Evolutionary conservation across 2,797 vertebrate genomes (phyloP).

Genomic region (Gephyroberyx darwinii): DNA sequence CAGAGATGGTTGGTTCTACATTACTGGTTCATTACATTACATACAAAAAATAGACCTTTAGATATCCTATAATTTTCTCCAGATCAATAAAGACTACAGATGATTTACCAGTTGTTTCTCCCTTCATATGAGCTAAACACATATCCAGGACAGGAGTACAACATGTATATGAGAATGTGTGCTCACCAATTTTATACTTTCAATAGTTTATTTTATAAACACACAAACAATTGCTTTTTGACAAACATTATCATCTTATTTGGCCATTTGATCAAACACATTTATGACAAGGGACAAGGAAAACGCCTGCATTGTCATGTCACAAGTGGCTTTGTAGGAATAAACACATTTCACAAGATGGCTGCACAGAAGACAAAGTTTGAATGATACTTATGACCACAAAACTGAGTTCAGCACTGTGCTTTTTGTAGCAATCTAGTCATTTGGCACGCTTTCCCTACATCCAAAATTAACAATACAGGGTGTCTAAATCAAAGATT

Average conservation of each 20-base stretch:
- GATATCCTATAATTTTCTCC: background rate
- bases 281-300: constrained; percentile 5
- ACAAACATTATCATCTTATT: background rate
- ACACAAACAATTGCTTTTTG: background rate
- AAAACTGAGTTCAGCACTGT: background rate
- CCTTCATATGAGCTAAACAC: no score
- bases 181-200: no score
- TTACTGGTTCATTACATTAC: no score
- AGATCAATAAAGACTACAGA: background rate
- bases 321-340: constrained; percentile 6
- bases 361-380: no score
- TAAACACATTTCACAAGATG: constrained; percentile 7
- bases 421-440: constrained; percentile 4
- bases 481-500: background rate
- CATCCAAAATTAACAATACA: background rate
- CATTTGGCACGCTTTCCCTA: background rate
- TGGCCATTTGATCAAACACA: background rate
- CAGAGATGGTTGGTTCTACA: background rate
- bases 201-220: no score
- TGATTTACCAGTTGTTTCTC: background rate
- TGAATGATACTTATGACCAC: background rate
- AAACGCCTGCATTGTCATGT: constrained; percentile 16
- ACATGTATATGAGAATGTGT: no score
- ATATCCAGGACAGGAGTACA: no score
- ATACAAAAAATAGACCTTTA: no score